These are phyloP conservation scores for Leptinotarsa peninsularis DNA, from an alignment of 2,888 invertebrate genomes.

Conservation along the genomic window DNA sequence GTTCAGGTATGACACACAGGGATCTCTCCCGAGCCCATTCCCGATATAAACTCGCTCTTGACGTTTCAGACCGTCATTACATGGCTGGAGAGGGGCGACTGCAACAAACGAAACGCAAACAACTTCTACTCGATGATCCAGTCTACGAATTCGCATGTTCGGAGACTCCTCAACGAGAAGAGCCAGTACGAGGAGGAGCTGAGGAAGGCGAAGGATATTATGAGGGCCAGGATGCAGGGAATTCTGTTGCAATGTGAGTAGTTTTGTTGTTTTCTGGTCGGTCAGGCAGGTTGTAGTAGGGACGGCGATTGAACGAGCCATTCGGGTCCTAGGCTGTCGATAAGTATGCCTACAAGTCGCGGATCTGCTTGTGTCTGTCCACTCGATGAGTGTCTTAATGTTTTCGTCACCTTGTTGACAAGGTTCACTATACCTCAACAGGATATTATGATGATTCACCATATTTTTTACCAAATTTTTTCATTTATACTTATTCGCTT, in stretches of 20 bases:
- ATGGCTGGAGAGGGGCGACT: constrained; percentile 95
- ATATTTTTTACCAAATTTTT: too few species aligned
- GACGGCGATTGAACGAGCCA: constrained; percentile 5
- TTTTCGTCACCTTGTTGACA: neutral
- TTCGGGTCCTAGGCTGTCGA: constrained; percentile 27
- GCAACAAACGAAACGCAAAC: constrained; percentile 90
- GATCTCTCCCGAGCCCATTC: neutral
- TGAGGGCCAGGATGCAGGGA: constrained; percentile 86
- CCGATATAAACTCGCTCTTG: neutral
- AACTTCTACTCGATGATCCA: constrained; percentile 97
- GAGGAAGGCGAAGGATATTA: constrained; percentile 84
- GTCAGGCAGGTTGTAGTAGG: constrained; percentile 30
- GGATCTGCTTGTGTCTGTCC: neutral
- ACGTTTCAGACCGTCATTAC: constrained; percentile 78
- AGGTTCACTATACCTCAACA: too few species aligned
- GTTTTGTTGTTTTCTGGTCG: constrained; percentile 24
- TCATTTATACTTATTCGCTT: too few species aligned
- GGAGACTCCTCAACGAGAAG: constrained; percentile 87
- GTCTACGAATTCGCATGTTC: constrained; percentile 92
- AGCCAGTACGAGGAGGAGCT: constrained; percentile 89
- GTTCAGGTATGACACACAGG: constrained; percentile 71
- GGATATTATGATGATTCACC: too few species aligned
- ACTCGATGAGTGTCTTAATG: neutral
- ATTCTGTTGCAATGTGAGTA: constrained; percentile 94
- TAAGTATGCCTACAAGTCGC: constrained; percentile 43